These are phyloP conservation scores for Xestia c-nigrum DNA, from an alignment of 2,888 invertebrate genomes.

Conservation along the genomic window DNA sequence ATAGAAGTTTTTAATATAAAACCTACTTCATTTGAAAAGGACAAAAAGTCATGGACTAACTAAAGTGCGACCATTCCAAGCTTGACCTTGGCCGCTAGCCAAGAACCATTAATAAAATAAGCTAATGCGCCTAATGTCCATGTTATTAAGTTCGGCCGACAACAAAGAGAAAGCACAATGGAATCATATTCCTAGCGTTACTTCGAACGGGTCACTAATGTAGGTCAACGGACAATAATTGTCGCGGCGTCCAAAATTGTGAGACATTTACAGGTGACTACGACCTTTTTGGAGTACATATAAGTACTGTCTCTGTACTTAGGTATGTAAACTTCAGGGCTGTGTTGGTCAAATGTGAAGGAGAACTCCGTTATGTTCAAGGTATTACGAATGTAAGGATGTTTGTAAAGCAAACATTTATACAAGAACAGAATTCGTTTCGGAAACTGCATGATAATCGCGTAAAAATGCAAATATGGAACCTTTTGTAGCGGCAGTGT, in stretches of 20 bases:
- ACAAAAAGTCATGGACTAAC: slow-evolving; percentile 40
- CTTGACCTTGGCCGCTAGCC: slow-evolving; percentile 44
- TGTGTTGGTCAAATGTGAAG: slow-evolving; percentile 31
- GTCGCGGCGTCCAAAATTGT: slow-evolving; percentile 48
- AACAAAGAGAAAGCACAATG: slow-evolving; percentile 51
- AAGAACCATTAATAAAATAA: slow-evolving; percentile 39
- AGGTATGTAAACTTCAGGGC: slow-evolving; percentile 41
- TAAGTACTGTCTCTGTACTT: not conserved
- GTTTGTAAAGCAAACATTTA: slow-evolving; percentile 20
- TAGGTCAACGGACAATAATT: slow-evolving; percentile 54
- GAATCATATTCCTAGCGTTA: slow-evolving; percentile 31
- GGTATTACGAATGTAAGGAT: slow-evolving; percentile 32
- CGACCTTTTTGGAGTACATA: slow-evolving; percentile 42
- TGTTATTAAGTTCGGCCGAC: slow-evolving; percentile 6
- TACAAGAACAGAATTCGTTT: slow-evolving; percentile 6
- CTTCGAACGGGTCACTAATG: slow-evolving; percentile 31
- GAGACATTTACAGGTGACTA: slow-evolving; percentile 51
- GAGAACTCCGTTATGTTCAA: slow-evolving; percentile 13
- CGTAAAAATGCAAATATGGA: slow-evolving; percentile 1
- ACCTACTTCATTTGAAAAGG: slow-evolving; percentile 31
- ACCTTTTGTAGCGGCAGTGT: slow-evolving; percentile 1
- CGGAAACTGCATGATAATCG: not conserved
- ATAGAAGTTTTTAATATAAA: not conserved
- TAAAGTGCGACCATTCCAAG: slow-evolving; percentile 14
- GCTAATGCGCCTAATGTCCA: slow-evolving; percentile 38